Evolutionary conservation across 2,888 invertebrate genomes (phyloP), one percentile per base, ranked within the genome.

Genomic region (Malthinus seriepunctatus): DNA sequence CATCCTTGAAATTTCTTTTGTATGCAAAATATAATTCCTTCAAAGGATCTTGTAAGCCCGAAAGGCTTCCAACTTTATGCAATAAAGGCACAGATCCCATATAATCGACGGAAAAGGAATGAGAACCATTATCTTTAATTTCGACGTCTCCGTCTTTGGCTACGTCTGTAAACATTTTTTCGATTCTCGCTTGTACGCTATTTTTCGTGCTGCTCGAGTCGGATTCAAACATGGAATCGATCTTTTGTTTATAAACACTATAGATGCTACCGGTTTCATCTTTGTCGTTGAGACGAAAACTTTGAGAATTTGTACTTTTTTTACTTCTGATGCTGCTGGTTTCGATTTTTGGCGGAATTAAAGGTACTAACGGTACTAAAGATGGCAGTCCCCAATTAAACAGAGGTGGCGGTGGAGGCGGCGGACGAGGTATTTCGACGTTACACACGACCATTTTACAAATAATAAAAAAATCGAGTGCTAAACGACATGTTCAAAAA

Each of bases 171-270:
- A 93, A 93, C 87, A 93, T 90, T 69, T 88, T 87, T 75, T 93
- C 93, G 77, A 94, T 93, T 69, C 90, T 86, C 10, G 90, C 92
- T 76, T 94, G 93, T 1, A 93, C 91, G 52, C 88, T 88, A 70
- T 91, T 91, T 68, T 84, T 86, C 33, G 84, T 82, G 71, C 75
- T 69, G 63, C 73, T 81, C 67, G 68, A 72, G 63, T 71, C 79
- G 57, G 71, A 75, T 60, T 81, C 81, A 79, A 94, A 94, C 79
- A 94, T 88, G 15, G 91, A 86, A 79, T 94, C 94, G 73, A 94
- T 94, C 76, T 90, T 87, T 72, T 90, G 88, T 77, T 91, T 92
- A 79, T 91, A 91, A 59, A 87, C 82, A 56, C 89, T 88, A 70
- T 88, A 85, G 3, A 79, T 71, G 60, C 78, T 78, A 12, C 76